A percentile compares a stretch with the other conserved stretches of the same genome.
Evolutionary conservation across 64 coral and sea anemone species (phyloP).

Genomic region (Hydrozoanthus tunicans): DNA sequence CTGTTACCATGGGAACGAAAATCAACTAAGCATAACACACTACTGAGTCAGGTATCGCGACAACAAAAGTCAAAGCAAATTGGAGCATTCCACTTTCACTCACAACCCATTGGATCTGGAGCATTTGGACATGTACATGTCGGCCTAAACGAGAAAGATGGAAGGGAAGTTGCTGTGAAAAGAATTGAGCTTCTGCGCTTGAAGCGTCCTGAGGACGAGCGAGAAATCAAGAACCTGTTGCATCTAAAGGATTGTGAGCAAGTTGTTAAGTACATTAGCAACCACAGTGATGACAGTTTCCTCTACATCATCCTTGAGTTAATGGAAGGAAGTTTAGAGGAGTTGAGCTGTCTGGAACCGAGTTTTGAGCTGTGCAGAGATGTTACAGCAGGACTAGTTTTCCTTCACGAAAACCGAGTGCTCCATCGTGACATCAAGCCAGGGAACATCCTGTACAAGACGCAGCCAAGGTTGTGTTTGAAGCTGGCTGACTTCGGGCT

Average conservation of each 20-base stretch:
- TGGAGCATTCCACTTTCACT: background rate
- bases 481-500: background rate
- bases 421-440: background rate
- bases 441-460: no score
- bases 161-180: constrained; percentile 31
- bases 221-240: constrained; percentile 24
- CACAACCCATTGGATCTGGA: background rate
- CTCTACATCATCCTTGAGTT: background rate
- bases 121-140: constrained; percentile 42
- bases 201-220: constrained; percentile 9
- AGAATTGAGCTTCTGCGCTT: constrained; percentile 5
- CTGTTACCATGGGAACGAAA: background rate
- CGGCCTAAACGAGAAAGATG: constrained; percentile 22
- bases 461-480: no score
- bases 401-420: background rate
- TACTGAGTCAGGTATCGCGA: background rate
- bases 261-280: background rate
- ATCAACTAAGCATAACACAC: background rate
- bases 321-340: background rate
- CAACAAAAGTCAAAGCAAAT: background rate
- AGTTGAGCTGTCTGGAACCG: background rate
- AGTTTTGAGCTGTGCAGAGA: background rate
- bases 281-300: background rate
- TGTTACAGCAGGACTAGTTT: background rate
- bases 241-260: background rate